These are phyloP conservation scores for Drosophila auraria DNA, from an alignment of 1,140 invertebrate genomes.

Conservation along the genomic window DNA sequence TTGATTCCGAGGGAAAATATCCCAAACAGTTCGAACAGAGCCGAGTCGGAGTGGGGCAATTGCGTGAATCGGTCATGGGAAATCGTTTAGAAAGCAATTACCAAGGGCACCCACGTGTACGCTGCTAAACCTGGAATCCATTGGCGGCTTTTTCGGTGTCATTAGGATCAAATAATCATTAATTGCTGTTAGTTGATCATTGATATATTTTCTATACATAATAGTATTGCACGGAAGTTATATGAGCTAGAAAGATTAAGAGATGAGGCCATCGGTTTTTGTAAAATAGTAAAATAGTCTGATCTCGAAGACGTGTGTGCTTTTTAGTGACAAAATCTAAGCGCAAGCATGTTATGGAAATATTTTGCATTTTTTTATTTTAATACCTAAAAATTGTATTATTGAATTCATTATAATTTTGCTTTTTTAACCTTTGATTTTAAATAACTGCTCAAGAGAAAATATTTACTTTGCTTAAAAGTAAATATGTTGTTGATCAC, in stretches of 20 bases:
- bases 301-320: too few species aligned
- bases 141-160: background rate
- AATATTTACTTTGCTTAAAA: too few species aligned
- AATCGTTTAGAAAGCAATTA: conserved; percentile 12
- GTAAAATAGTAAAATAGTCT: too few species aligned
- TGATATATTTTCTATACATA: conserved; percentile 13
- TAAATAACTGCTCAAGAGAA: too few species aligned
- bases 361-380: too few species aligned
- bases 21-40: background rate
- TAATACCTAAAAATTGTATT: too few species aligned
- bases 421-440: too few species aligned
- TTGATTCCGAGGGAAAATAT: conserved; percentile 37
- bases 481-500: too few species aligned
- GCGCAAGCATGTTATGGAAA: too few species aligned
- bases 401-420: too few species aligned
- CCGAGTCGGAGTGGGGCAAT: background rate
- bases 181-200: conserved; percentile 4
- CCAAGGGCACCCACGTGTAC: background rate
- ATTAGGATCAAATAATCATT: conserved; percentile 2
- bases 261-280: accelerated
- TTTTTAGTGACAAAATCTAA: too few species aligned
- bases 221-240: background rate
- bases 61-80: conserved; percentile 12
- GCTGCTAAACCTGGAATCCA: background rate
- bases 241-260: too few species aligned